These are phyloP conservation scores for Mormyrus hasselquistii DNA, from an alignment of 2,797 vertebrate genomes.

Conservation along the genomic window DNA sequence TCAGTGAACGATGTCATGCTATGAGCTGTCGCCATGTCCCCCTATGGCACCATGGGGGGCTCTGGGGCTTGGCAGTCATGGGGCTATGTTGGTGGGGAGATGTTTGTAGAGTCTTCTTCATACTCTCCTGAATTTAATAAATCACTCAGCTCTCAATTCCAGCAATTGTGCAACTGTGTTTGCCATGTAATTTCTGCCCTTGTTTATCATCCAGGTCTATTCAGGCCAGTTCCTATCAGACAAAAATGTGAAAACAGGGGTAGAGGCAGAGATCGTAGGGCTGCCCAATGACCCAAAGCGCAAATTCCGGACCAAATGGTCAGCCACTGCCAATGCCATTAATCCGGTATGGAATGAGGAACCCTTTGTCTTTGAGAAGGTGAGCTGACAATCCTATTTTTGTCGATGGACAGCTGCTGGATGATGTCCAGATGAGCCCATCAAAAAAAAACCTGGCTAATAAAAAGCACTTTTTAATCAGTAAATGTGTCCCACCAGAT, in stretches of 20 bases:
- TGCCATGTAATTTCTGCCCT: not conserved
- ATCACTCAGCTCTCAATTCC: not conserved
- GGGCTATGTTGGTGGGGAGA: not conserved
- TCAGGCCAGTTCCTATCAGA: constrained; percentile 94
- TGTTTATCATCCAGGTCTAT: constrained; percentile 67
- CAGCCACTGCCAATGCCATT: constrained; percentile 76
- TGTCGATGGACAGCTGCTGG: not conserved
- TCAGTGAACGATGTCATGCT: not conserved
- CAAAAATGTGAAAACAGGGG: constrained; percentile 80
- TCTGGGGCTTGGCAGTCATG: not conserved
- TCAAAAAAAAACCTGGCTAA: not conserved
- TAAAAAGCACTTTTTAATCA: not conserved
- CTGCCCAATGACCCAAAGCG: constrained; percentile 88
- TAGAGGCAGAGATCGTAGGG: constrained; percentile 90
- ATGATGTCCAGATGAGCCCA: not conserved
- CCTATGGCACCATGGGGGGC: not conserved
- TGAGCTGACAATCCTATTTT: constrained; percentile 33
- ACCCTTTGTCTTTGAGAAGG: constrained; percentile 95
- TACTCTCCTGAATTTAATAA: not conserved
- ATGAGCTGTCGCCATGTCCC: not conserved
- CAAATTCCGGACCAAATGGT: constrained; percentile 86
- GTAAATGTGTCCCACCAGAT: constrained; percentile 60
- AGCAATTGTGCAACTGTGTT: not conserved
- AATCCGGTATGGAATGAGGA: constrained; percentile 97
- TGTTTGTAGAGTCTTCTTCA: constrained; percentile 5